Conservation (phyloP, 2,888 invertebrate genomes). For the Sipunculus nudus region DNA sequence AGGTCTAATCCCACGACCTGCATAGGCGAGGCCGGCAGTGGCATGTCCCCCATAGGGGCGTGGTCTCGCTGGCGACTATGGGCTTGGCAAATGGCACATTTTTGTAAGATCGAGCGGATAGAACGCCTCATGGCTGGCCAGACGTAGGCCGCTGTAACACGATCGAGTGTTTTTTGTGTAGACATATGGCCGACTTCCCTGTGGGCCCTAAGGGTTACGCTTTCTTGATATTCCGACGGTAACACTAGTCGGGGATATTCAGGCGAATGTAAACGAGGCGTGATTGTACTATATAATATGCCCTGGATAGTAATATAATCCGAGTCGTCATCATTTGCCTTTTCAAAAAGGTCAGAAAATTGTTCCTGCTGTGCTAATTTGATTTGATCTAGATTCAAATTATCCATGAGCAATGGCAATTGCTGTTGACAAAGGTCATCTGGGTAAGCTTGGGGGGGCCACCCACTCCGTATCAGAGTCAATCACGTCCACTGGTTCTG, state of each 20-base stretch:
- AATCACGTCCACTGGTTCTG: no score
- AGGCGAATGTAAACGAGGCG: neutral
- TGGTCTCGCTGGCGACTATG: neutral
- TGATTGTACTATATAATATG: neutral
- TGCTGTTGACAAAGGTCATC: no score
- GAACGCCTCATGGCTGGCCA: slow-evolving; percentile 13
- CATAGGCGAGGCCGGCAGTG: neutral
- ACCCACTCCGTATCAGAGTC: no score
- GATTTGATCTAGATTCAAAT: no score
- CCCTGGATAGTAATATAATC: neutral
- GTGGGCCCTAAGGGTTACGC: slow-evolving; percentile 3
- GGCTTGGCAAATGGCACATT: slow-evolving; percentile 5
- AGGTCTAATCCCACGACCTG: slow-evolving; percentile 4
- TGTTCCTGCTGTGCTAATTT: no score
- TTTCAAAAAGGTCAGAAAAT: neutral
- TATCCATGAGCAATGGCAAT: no score
- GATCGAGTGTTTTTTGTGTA: neutral
- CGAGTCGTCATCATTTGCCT: neutral
- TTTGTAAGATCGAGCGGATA: neutral
- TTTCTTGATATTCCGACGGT: neutral
- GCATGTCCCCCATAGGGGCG: slow-evolving; percentile 1
- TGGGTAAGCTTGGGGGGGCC: no score
- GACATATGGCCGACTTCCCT: slow-evolving; percentile 17
- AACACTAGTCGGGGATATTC: slow-evolving; percentile 4
- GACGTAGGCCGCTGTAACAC: slow-evolving; percentile 10